Evolutionary conservation across 23 tunicate species (phyloP), one percentile per base, ranked within the genome.

Genomic region (Phallusia fumigata): DNA sequence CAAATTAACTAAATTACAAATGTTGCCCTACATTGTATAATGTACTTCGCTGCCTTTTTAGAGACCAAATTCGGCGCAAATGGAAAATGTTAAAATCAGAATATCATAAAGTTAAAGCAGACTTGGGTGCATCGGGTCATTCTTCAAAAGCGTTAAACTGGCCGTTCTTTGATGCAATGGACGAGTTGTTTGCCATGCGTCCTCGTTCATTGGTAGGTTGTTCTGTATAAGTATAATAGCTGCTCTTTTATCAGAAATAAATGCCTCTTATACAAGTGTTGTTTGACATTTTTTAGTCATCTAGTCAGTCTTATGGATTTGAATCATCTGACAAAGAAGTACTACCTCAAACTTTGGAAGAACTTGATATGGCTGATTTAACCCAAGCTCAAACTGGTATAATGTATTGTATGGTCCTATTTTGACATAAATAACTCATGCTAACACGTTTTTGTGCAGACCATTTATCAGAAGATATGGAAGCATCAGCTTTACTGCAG

Each of bases 121-220:
- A 30, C n/a, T 31, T 74, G 33, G 44, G 44, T 1, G 13, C 44
- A 33, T 74, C 77, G 2, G 77, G 77, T 10, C 77, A 74, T 34
- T 74, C 77, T 28, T 74, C 77, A 74, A 74, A 74, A 74, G 77
- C 31, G 19, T 74, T 74, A 19, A 13, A 33, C 30, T 74, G 77
- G 77, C 77, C 77, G 30, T 74, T 19, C 19, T 74, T 74, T 34
- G 77, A 74, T 21, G 31, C 36, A 74, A 74, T 74, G 77, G 77
- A 74, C 19, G 77, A 74, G 35, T 34, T 74, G 36, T 34, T 74
- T 74, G 77, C 31, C 22, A 33, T 30, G 77, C 26, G 77, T 21
- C 77, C 77, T 34, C 77, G 33, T 11, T 74, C 77, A 18, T 15
- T 72, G 76, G 76, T 72, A 21, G 13, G 32, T 11, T n/a, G n/a